Percentiles rank a stretch among this genome's conserved stretches.
Evolutionary conservation across 2,888 invertebrate species (phyloP).

Genomic region (Perizoma affinitatum): DNA sequence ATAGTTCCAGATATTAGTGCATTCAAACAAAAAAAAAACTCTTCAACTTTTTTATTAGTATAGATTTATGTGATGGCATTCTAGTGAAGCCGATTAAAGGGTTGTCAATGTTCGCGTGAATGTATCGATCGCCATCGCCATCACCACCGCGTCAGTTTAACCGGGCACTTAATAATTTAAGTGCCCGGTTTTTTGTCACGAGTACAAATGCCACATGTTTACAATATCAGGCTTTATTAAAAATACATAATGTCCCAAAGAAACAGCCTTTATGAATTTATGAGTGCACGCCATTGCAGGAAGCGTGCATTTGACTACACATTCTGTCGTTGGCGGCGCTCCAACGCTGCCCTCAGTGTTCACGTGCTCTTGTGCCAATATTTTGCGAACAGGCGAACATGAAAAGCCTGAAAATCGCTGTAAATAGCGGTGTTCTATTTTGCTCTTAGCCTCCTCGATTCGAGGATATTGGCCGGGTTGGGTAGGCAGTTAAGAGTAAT

Average conservation of each 20-base stretch:
- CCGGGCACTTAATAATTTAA: no score
- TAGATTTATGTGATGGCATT: no score
- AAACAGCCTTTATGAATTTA: slow-evolving; percentile 18
- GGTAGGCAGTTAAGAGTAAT: no score
- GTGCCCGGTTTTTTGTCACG: no score
- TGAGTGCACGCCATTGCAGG: slow-evolving; percentile 1
- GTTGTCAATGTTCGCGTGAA: no score
- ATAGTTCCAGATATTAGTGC: no score
- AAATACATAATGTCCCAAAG: slow-evolving; percentile 14
- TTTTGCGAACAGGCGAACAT: slow-evolving; percentile 22
- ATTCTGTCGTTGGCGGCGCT: slow-evolving; percentile 24
- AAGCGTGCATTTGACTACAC: slow-evolving; percentile 28
- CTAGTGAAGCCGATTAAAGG: no score
- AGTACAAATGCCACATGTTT: not conserved
- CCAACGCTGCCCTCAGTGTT: slow-evolving; percentile 13
- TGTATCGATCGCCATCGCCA: no score
- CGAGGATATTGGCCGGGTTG: not conserved
- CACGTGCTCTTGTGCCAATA: slow-evolving; percentile 19
- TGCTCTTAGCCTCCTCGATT: slow-evolving; percentile 4
- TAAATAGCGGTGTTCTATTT: slow-evolving; percentile 21
- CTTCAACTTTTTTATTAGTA: no score
- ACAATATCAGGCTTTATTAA: slow-evolving; percentile 7
- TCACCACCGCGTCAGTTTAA: no score
- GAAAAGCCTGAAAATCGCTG: slow-evolving; percentile 25
- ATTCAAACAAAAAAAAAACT: no score